Percentiles rank a stretch among this genome's conserved stretches.
phyloP scores from a whole-genome alignment of 2,797 vertebrate genomes.

The Monodelphis domestica region DNA sequence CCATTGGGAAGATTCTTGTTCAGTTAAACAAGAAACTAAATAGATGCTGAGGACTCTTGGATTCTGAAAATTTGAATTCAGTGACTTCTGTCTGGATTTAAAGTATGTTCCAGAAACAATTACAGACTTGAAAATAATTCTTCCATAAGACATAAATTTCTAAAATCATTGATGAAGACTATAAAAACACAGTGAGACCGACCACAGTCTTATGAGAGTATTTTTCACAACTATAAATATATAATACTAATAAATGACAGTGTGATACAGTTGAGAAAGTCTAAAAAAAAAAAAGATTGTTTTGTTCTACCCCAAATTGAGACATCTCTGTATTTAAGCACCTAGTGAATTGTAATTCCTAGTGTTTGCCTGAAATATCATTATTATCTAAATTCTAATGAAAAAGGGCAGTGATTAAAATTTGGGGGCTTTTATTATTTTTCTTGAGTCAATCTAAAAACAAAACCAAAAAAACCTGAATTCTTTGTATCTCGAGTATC shows the following conservation, averaged over 20 bases:
- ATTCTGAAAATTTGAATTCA: not conserved
- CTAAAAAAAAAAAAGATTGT: not conserved
- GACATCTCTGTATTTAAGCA: not conserved
- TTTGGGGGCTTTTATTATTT: not conserved
- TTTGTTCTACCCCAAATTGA: not conserved
- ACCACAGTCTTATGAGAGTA: not conserved
- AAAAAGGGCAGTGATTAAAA: not conserved
- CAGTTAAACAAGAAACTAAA: no score
- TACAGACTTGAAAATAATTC: not conserved
- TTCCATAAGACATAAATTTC: not conserved
- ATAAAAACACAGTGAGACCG: not conserved
- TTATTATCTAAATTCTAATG: not conserved
- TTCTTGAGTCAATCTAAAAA: not conserved
- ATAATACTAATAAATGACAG: not conserved
- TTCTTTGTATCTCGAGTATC: not conserved
- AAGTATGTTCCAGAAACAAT: not conserved
- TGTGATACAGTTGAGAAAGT: not conserved
- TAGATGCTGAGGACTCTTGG: not conserved
- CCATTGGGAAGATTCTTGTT: no score
- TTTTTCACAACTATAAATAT: no score
- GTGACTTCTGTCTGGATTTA: not conserved
- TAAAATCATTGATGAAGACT: no score
- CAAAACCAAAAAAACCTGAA: not conserved
- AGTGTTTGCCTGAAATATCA: not conserved
- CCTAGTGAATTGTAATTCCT: not conserved